These are phyloP conservation scores for Asteroscopus sphinx DNA, from an alignment of 2,888 invertebrate genomes.

Conservation along the genomic window DNA sequence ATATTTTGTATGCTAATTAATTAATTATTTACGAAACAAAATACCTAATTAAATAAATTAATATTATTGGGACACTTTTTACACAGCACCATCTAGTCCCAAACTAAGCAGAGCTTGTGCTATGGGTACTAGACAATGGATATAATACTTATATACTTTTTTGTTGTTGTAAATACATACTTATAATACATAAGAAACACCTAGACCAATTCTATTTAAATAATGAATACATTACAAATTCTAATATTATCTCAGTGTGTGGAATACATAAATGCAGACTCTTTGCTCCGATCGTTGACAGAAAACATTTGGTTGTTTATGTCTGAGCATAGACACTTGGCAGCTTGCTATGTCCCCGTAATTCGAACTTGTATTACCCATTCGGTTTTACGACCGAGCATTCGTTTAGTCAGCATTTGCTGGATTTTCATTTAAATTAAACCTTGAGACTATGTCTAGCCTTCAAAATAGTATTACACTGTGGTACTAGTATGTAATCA, in stretches of 20 bases:
- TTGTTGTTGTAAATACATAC: too few species aligned
- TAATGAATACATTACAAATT: conserved; percentile 1
- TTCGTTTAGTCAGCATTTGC: conserved; percentile 1
- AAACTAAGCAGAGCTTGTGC: too few species aligned
- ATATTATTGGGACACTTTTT: too few species aligned
- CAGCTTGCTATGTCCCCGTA: conserved; percentile 24
- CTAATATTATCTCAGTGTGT: too few species aligned
- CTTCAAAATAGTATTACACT: background rate
- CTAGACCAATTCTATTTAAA: too few species aligned
- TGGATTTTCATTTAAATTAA: conserved; percentile 3
- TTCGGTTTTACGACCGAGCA: conserved; percentile 19
- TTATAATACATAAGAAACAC: too few species aligned
- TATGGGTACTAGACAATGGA: too few species aligned
- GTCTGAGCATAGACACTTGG: conserved; percentile 34
- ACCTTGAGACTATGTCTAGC: conserved; percentile 10
- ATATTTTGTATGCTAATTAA: background rate
- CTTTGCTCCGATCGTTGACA: conserved; percentile 18
- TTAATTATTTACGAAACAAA: background rate
- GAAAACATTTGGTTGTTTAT: conserved; percentile 38
- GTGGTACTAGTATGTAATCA: conserved; percentile 6
- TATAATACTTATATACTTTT: too few species aligned
- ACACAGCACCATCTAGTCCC: too few species aligned
- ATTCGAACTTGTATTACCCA: conserved; percentile 32
- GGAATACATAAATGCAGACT: background rate
- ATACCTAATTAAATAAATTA: too few species aligned